These are phyloP conservation scores for Microplitis deprimator DNA, from an alignment of 2,888 invertebrate species.

Conservation along the genomic window DNA sequence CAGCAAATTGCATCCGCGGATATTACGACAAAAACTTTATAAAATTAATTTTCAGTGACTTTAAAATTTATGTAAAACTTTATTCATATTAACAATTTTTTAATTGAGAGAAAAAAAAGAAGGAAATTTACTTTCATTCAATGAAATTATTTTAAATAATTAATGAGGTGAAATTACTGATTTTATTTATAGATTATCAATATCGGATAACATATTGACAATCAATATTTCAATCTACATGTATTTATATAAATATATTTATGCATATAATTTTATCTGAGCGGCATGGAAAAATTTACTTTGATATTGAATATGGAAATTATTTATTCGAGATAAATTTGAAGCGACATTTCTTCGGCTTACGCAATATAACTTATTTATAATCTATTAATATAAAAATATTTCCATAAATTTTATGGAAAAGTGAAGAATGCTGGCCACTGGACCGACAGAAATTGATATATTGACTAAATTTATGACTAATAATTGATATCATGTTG, in stretches of 20 bases:
- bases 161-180: not conserved
- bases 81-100: not conserved
- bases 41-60: not conserved
- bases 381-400: not conserved
- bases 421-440: not conserved
- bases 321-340: not conserved
- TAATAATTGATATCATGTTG: not conserved
- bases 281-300: not conserved
- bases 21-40: not conserved
- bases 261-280: not conserved
- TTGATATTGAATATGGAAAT: not conserved
- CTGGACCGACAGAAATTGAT: not conserved
- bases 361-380: not conserved
- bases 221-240: not conserved
- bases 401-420: not conserved
- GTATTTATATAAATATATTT: not conserved
- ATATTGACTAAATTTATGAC: not conserved
- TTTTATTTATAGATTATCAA: not conserved
- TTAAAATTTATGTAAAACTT: not conserved
- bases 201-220: not conserved
- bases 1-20: not conserved
- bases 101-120: not conserved
- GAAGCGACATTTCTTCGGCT: not conserved
- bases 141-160: not conserved
- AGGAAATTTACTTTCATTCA: not conserved